Percentiles rank a stretch among this genome's conserved stretches.
Evolutionary conservation across 1,140 invertebrate genomes (phyloP).

Genomic region (Drosophila ercepeae): DNA sequence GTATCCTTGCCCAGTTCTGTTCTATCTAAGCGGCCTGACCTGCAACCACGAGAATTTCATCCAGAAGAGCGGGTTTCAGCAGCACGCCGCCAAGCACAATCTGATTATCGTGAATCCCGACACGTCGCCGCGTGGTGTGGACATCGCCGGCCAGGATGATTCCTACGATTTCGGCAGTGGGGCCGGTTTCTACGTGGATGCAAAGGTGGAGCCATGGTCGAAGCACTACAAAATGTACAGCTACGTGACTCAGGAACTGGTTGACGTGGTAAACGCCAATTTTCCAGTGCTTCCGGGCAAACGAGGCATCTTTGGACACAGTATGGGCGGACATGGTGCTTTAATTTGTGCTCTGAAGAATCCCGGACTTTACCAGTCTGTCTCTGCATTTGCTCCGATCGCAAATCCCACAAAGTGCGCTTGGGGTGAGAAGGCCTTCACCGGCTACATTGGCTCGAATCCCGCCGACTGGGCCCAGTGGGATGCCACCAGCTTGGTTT

Average conservation of each 20-base stretch:
- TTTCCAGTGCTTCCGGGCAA: slow-evolving; percentile 87
- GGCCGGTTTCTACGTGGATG: slow-evolving; percentile 98
- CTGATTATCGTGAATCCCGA: slow-evolving; percentile 94
- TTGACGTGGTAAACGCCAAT: slow-evolving; percentile 90
- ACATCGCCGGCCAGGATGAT: slow-evolving; percentile 95
- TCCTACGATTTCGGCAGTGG: slow-evolving; percentile 97
- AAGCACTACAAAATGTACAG: slow-evolving; percentile 98
- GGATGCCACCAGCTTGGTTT: slow-evolving; percentile 94
- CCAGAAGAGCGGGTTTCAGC: slow-evolving; percentile 96
- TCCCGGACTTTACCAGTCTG: slow-evolving; percentile 94
- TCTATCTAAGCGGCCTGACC: slow-evolving; percentile 96
- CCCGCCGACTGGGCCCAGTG: slow-evolving; percentile 91
- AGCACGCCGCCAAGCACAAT: slow-evolving; percentile 89
- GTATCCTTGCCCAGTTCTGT: slow-evolving; percentile 91
- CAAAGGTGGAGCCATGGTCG: slow-evolving; percentile 95
- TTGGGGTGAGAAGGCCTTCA: slow-evolving; percentile 96
- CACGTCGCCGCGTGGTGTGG: slow-evolving; percentile 96
- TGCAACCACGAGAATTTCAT: slow-evolving; percentile 99
- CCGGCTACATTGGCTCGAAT: slow-evolving; percentile 92
- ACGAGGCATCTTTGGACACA: slow-evolving; percentile 94
- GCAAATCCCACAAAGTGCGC: slow-evolving; percentile 92
- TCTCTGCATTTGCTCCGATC: slow-evolving; percentile 99
- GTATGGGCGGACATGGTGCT: slow-evolving; percentile 99
- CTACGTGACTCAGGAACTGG: slow-evolving; percentile 96
- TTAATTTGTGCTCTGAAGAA: slow-evolving; percentile 96